Percentiles rank a stretch among this genome's conserved stretches.
phyloP scores from a whole-genome alignment of 2,888 invertebrate species.

The Trichogramma dendrolimi region DNA sequence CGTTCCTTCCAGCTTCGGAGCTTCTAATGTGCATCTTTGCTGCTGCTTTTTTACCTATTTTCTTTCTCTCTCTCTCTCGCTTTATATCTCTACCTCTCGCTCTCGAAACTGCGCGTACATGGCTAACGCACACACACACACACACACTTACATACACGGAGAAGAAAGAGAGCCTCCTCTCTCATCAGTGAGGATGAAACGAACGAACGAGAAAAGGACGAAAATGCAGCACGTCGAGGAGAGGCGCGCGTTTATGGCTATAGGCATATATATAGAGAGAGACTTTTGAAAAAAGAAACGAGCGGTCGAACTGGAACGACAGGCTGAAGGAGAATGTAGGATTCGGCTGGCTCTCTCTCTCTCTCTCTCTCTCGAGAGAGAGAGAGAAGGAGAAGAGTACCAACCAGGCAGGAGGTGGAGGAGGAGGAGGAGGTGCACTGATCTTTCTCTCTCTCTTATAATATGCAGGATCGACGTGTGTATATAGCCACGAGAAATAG shows the following conservation, averaged over 20 bases:
- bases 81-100: slow-evolving; percentile 11
- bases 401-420: no score
- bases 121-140: slow-evolving; percentile 3
- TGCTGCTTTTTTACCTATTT: slow-evolving; percentile 1
- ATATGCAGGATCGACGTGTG: no score
- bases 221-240: slow-evolving; percentile 2
- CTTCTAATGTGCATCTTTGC: background rate
- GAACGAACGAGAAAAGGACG: slow-evolving; percentile 5
- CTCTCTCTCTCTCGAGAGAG: no score
- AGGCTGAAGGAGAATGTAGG: slow-evolving; percentile 10
- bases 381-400: background rate
- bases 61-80: slow-evolving; percentile 2
- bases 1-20: slow-evolving; percentile 11
- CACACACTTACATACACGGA: slow-evolving; percentile 3
- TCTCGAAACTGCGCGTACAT: background rate
- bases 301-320: slow-evolving; percentile 37
- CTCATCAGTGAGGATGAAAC: slow-evolving; percentile 10
- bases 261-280: slow-evolving; percentile 37
- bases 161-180: slow-evolving; percentile 14
- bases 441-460: no score
- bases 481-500: no score
- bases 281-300: slow-evolving; percentile 40
- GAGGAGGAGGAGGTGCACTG: no score
- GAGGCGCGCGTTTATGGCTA: slow-evolving; percentile 30
- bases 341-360: slow-evolving; percentile 4